phyloP scores from a whole-genome alignment of 2,888 invertebrate species.

The Clanis bilineata region DNA sequence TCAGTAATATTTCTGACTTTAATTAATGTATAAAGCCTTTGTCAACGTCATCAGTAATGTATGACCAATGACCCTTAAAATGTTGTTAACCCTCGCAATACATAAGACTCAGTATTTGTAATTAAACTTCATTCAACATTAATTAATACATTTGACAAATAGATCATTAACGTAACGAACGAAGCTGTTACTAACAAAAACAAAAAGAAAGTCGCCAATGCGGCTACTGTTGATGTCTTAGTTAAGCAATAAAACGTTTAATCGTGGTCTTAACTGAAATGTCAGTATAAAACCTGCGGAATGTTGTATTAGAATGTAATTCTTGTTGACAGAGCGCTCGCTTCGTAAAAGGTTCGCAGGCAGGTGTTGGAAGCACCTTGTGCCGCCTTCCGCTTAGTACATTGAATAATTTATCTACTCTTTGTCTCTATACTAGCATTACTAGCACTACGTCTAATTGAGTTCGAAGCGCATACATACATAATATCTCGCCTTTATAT shows the following conservation, averaged over 20 bases:
- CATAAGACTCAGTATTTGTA: not conserved
- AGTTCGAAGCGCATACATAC: too few species aligned
- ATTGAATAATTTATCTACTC: constrained; percentile 62
- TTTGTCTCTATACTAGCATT: constrained; percentile 40
- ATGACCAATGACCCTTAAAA: not conserved
- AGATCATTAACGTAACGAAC: not conserved
- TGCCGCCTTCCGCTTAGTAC: constrained; percentile 65
- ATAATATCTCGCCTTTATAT: too few species aligned
- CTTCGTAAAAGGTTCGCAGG: constrained; percentile 25
- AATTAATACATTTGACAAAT: not conserved
- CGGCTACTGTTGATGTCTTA: not conserved
- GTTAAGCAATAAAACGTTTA: not conserved
- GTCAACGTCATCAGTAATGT: too few species aligned
- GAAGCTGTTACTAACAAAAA: not conserved
- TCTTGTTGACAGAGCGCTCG: constrained; percentile 14
- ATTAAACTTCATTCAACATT: not conserved
- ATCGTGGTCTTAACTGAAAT: not conserved
- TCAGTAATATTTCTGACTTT: too few species aligned
- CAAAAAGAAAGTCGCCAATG: not conserved
- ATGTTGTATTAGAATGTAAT: constrained; percentile 15
- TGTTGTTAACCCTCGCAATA: not conserved
- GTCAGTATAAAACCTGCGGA: not conserved
- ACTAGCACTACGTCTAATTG: not conserved
- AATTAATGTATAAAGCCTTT: not conserved
- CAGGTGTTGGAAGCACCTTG: constrained; percentile 73